A percentile compares a stretch with the other conserved stretches of the same genome.
Evolutionary conservation across 64 coral and sea anemone genomes (phyloP).

Genomic region (Montipora sp.): DNA sequence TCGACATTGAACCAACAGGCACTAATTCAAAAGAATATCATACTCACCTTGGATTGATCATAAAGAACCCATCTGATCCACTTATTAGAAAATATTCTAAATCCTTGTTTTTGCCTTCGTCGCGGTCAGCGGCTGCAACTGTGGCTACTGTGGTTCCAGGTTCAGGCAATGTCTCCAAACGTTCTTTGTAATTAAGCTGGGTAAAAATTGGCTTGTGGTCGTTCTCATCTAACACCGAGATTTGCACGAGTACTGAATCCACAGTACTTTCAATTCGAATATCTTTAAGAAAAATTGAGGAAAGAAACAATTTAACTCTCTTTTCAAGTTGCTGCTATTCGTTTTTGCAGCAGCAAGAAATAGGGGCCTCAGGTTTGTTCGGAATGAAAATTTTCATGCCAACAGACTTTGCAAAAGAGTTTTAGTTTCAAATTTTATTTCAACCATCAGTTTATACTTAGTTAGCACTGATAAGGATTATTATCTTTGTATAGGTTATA

Average conservation of each 20-base stretch:
- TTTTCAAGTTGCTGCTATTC: too few relatives aligned
- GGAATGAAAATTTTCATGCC: too few relatives aligned
- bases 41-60: slow-evolving; percentile 60
- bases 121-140: slow-evolving; percentile 54
- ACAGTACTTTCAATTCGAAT: not conserved
- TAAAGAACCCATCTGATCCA: slow-evolving; percentile 42
- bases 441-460: too few relatives aligned
- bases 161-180: slow-evolving; percentile 23
- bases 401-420: too few relatives aligned
- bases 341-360: too few relatives aligned
- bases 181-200: slow-evolving; percentile 16
- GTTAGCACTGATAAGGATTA: too few relatives aligned
- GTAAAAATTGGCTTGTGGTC: slow-evolving; percentile 73
- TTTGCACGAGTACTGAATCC: slow-evolving; percentile 15
- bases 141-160: slow-evolving; percentile 12
- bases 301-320: not conserved
- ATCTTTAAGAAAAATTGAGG: not conserved
- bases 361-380: too few relatives aligned
- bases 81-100: slow-evolving; percentile 64
- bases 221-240: slow-evolving; percentile 58
- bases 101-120: slow-evolving; percentile 59
- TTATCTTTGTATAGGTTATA: too few relatives aligned
- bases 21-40: not conserved
- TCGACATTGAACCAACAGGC: not conserved
- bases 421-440: too few relatives aligned